Evolutionary conservation across 2,113 vertebrate genomes (phyloP), one percentile per base, ranked within the genome.

Genomic region (Nothocercus julius): DNA sequence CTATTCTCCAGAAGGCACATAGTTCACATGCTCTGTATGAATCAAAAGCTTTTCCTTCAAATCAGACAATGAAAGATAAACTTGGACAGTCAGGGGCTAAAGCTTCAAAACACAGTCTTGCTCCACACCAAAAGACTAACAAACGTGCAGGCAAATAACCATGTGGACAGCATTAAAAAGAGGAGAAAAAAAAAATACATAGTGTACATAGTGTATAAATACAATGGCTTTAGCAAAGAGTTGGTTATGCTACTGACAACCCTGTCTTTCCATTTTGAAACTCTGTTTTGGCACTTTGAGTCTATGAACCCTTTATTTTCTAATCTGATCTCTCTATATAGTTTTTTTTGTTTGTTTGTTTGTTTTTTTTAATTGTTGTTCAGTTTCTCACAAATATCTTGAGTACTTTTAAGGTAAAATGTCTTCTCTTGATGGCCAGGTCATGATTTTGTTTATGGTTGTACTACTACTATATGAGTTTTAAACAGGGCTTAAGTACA

Each of bases 261-360:
- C n/a, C 5, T 11, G 4, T 0, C 0, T 59, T 72, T 70, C 14
- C 0, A 30, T 6, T 2, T 3, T 19, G 16, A 73, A 34, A 73
- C 86, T 20, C 68, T 7, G 7, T 27, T 89, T 74, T 81, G 14
- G 12, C 78, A 53, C 22, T 4, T 53, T 47, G 9, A 78, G n/a
- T 20, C 18, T 70, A 58, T 19, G 12, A 81, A 47, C 8, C 19
- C 3, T 42, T 56, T 5, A 56, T 85, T 90, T 83, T 36, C 24
- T 63, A 63, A 36, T 34, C 24, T 53, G 5, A n/a, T 20, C 6
- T n/a, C 27, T 1, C 2, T 11, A 3, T 62, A 27, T 1, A 2
- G 61, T 13, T 36, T 63, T 63, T 72, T 47, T 53, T 15, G 15
- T n/a, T 40, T 40, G 40, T 40, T 40, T 40, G n/a, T n/a, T n/a